phyloP scores from a whole-genome alignment of 2,888 invertebrate species.

The Morinoia aosen region DNA sequence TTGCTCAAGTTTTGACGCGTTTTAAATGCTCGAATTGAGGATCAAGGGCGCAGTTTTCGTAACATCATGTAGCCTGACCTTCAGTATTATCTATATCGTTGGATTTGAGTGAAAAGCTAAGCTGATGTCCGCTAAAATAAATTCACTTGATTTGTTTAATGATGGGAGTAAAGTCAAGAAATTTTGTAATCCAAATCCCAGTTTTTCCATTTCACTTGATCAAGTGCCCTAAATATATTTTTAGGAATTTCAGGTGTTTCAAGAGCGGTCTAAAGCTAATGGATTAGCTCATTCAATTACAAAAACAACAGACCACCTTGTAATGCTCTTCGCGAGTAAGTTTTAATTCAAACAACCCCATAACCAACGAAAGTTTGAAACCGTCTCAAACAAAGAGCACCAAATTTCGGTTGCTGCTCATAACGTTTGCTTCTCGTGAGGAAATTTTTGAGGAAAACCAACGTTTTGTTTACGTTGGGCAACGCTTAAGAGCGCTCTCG shows the following conservation, averaged over 20 bases:
- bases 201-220: background rate
- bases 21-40: background rate
- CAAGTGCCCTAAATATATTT: background rate
- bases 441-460: background rate
- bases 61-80: background rate
- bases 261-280: background rate
- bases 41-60: background rate
- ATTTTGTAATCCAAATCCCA: background rate
- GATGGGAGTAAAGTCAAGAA: background rate
- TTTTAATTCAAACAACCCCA: background rate
- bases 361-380: background rate
- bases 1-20: background rate
- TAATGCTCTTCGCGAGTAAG: background rate
- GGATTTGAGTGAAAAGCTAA: background rate
- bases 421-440: background rate
- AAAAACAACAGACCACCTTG: background rate
- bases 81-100: background rate
- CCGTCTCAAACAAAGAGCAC: background rate
- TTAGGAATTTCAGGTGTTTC: background rate
- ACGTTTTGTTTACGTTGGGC: background rate
- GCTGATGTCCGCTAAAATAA: background rate
- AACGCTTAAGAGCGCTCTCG: background rate
- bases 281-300: background rate
- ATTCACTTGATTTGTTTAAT: background rate
- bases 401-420: background rate